Conservation (phyloP, 2,888 invertebrate species). For the Noctua janthe region DNA sequence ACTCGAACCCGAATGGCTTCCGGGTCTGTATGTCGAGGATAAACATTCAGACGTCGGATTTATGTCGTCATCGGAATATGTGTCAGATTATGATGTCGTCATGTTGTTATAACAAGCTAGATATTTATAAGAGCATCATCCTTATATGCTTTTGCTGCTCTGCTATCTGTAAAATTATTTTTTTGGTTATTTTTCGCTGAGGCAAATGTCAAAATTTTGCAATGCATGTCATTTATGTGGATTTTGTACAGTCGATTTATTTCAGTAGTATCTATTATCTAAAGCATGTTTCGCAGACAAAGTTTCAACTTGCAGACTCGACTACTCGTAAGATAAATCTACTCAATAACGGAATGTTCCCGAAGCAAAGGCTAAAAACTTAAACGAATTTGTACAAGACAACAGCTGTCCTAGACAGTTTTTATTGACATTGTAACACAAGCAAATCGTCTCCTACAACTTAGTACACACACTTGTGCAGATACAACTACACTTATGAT, state of each 20-base stretch:
- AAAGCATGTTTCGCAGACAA: constrained; percentile 15
- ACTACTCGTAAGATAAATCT: constrained; percentile 47
- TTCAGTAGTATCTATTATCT: constrained; percentile 6
- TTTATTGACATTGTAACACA: constrained; percentile 56
- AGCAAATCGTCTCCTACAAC: constrained; percentile 44
- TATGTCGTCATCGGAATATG: constrained; percentile 51
- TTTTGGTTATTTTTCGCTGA: neutral
- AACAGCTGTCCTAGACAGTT: constrained; percentile 56
- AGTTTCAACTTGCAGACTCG: constrained; percentile 25
- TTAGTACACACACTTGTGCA: neutral
- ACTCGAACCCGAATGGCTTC: constrained; percentile 43
- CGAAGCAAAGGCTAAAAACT: constrained; percentile 52
- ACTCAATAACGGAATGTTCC: constrained; percentile 48
- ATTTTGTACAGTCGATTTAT: neutral
- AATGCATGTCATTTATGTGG: neutral
- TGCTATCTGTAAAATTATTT: neutral
- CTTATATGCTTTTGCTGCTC: constrained; percentile 3
- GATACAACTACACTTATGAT: constrained; percentile 3
- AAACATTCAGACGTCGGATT: constrained; percentile 57
- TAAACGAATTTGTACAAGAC: constrained; percentile 58
- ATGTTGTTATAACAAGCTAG: constrained; percentile 6
- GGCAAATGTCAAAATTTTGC: neutral
- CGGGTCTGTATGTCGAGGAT: constrained; percentile 41
- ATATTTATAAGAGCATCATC: constrained; percentile 16
- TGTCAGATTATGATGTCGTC: constrained; percentile 53